These are phyloP conservation scores for Acanthaster planci DNA, from an alignment of 35 echinoderm and acorn worm genomes.

Conservation along the genomic window DNA sequence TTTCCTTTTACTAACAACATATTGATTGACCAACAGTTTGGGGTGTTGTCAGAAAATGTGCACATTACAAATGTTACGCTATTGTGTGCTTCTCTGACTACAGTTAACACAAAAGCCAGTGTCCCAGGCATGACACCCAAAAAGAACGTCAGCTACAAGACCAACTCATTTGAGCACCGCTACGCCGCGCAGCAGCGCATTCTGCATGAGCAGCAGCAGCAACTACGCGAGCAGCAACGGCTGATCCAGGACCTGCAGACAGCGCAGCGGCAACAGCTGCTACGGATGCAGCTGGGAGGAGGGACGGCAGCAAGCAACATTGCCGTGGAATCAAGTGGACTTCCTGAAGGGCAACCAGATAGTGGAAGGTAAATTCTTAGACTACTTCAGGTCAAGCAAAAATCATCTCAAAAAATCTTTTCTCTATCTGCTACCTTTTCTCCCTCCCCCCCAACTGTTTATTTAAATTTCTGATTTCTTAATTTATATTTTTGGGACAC, in stretches of 20 bases:
- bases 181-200: conserved; percentile 94
- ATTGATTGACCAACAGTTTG: not conserved
- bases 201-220: conserved; percentile 74
- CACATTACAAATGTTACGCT: not conserved
- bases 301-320: not conserved
- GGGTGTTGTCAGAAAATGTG: not conserved
- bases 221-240: conserved; percentile 80
- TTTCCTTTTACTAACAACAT: too few species aligned
- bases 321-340: not conserved
- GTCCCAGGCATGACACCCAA: not conserved
- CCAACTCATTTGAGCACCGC: conserved; percentile 50
- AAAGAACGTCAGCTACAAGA: conserved; percentile 13
- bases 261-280: conserved; percentile 61
- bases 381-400: too few species aligned
- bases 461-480: too few species aligned
- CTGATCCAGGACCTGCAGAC: conserved; percentile 82
- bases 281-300: conserved; percentile 61
- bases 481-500: too few species aligned
- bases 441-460: too few species aligned
- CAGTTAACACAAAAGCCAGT: not conserved
- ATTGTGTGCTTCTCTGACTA: not conserved
- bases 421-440: too few species aligned
- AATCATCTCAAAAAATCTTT: too few species aligned
- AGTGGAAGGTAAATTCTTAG: too few species aligned
- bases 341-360: too few species aligned